Conservation (phyloP, 2,113 vertebrate genomes). For the Xerus inauris region DNA sequence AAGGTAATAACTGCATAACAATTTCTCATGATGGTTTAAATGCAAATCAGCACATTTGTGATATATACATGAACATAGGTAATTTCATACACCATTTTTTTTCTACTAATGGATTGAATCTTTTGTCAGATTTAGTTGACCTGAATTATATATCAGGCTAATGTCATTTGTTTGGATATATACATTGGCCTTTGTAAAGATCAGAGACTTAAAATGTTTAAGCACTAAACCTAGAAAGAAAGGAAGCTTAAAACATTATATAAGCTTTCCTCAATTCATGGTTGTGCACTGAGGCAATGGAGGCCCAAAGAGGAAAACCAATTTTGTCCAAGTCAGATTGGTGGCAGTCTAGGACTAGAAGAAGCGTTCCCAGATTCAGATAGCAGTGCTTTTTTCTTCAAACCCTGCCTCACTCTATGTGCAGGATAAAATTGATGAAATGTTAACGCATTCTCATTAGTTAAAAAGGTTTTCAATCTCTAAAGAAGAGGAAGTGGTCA, state of each 20-base stretch:
- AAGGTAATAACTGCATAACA: neutral
- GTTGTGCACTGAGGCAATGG: neutral
- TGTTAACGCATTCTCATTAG: neutral
- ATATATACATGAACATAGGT: neutral
- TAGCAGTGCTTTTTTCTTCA: neutral
- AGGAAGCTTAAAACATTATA: neutral
- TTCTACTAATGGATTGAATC: neutral
- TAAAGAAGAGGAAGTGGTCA: neutral
- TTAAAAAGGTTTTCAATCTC: neutral
- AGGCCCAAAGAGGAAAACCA: neutral
- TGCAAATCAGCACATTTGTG: neutral
- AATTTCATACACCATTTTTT: neutral
- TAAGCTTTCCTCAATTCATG: neutral
- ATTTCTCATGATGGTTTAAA: neutral
- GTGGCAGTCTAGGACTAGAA: neutral
- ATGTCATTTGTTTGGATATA: neutral
- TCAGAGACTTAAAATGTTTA: neutral
- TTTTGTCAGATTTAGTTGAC: neutral
- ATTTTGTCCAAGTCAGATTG: neutral
- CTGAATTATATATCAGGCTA: neutral
- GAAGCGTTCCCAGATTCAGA: neutral
- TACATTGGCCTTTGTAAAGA: neutral
- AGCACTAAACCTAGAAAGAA: neutral
- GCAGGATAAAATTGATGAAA: neutral
- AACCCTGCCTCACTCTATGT: neutral